Conservation (phyloP, 2,888 invertebrate genomes). For the Rhaphigaster nebulosa region DNA sequence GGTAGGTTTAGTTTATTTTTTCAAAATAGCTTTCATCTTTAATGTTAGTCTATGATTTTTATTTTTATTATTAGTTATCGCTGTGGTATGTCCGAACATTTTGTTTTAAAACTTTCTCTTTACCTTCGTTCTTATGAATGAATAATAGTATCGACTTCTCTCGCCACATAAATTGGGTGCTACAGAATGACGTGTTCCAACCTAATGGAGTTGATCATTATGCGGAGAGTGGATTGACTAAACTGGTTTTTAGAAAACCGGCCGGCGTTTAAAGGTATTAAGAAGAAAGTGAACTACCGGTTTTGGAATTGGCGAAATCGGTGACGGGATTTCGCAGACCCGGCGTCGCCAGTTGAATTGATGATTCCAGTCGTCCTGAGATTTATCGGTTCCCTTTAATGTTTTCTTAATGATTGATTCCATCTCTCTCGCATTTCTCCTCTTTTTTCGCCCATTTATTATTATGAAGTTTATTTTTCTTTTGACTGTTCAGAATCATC, state of each 20-base stretch:
- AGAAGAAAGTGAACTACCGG: slow-evolving; percentile 38
- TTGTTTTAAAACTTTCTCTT: neutral
- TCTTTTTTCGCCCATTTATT: neutral
- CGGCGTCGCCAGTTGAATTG: slow-evolving; percentile 20
- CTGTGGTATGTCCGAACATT: neutral
- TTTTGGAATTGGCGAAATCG: slow-evolving; percentile 29
- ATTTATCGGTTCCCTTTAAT: slow-evolving; percentile 26
- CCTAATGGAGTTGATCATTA: neutral
- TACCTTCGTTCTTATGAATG: neutral
- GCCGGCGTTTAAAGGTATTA: slow-evolving; percentile 9
- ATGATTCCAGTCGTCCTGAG: neutral
- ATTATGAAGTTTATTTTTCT: neutral
- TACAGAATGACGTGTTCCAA: neutral
- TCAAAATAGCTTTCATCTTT: neutral
- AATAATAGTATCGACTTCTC: neutral
- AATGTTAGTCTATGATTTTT: no score
- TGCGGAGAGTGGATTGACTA: neutral
- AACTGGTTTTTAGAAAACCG: slow-evolving; percentile 48
- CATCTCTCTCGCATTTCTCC: neutral
- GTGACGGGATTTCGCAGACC: slow-evolving; percentile 16
- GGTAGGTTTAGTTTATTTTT: neutral
- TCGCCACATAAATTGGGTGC: neutral
- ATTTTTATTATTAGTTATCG: no score
- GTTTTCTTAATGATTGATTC: slow-evolving; percentile 8
- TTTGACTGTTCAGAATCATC: neutral